Conservation (phyloP, 2,888 invertebrate genomes). For the Leucozona laternaria region DNA sequence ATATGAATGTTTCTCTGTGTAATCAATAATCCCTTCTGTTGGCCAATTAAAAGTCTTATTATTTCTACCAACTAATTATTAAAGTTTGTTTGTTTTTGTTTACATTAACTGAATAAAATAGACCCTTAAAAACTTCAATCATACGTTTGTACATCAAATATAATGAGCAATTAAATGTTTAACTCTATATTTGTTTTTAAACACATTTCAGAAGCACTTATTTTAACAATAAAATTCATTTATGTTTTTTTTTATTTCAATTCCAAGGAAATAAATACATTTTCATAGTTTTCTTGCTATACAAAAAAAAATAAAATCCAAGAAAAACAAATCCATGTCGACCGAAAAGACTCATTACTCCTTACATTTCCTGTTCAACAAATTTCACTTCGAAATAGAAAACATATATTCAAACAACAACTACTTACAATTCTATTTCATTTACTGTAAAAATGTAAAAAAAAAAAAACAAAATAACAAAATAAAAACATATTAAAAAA, state of each 20-base stretch:
- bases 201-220: background rate
- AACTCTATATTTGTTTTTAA: background rate
- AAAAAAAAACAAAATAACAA: background rate
- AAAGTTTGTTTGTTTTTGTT: too few species aligned
- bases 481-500: background rate
- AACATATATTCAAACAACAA: background rate
- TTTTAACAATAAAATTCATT: background rate
- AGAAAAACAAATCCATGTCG: slow-evolving; percentile 1
- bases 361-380: background rate
- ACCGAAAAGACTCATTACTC: slow-evolving; percentile 6
- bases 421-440: slow-evolving; percentile 18
- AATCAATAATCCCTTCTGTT: too few species aligned
- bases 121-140: background rate
- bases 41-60: too few species aligned
- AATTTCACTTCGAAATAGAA: background rate
- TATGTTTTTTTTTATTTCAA: background rate
- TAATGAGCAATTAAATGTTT: background rate
- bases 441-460: slow-evolving; percentile 5
- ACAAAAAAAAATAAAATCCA: background rate
- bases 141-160: background rate
- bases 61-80: too few species aligned
- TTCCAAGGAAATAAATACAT: slow-evolving; percentile 1
- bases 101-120: too few species aligned
- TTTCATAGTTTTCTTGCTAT: background rate
- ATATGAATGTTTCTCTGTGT: too few species aligned